A percentile compares a stretch with the other conserved stretches of the same genome.
phyloP scores from a whole-genome alignment of 2,888 invertebrate genomes.

The Luperina nickerlii region DNA sequence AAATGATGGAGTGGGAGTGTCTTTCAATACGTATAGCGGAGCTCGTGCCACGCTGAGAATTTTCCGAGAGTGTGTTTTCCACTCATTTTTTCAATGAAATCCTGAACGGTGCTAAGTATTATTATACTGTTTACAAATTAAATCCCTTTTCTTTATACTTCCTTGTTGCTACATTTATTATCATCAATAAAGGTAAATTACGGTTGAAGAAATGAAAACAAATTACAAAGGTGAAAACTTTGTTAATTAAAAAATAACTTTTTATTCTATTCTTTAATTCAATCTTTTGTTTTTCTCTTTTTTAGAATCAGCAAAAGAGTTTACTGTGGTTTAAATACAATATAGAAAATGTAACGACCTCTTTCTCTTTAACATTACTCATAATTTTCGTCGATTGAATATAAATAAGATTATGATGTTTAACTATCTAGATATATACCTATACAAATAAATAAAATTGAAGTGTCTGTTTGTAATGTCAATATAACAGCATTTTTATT shows the following conservation, averaged over 20 bases:
- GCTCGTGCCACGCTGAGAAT: slow-evolving; percentile 15
- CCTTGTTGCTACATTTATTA: not conserved
- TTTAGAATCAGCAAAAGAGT: not conserved
- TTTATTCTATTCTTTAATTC: no score
- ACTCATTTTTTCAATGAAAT: slow-evolving; percentile 23
- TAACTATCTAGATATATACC: no score
- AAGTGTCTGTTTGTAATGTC: not conserved
- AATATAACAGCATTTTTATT: no score
- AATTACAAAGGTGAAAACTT: no score
- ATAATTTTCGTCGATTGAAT: not conserved
- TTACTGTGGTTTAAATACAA: no score
- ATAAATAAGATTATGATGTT: not conserved
- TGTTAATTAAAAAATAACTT: no score
- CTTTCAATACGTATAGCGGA: slow-evolving; percentile 29
- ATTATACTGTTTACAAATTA: slow-evolving; percentile 27
- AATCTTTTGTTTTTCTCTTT: no score
- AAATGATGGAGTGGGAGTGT: slow-evolving; percentile 44
- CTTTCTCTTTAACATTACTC: no score
- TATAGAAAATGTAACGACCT: no score
- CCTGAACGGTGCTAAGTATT: slow-evolving; percentile 1
- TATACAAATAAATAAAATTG: no score
- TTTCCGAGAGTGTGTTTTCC: slow-evolving; percentile 24
- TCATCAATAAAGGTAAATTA: not conserved
- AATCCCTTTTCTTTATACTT: not conserved
- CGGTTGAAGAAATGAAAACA: no score